Conservation (phyloP, 2,888 invertebrate species). For the Tineola bisselliella region DNA sequence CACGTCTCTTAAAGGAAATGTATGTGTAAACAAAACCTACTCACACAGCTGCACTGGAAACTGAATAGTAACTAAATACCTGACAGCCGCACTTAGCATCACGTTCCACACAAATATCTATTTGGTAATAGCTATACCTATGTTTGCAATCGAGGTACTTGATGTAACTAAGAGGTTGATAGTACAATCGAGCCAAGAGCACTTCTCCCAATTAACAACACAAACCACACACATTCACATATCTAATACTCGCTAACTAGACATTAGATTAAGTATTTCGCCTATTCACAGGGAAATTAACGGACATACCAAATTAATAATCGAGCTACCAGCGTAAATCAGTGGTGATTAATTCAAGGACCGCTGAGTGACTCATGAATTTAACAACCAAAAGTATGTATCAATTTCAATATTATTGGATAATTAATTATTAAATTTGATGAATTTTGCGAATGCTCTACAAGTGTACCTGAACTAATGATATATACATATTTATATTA, state of each 20-base stretch:
- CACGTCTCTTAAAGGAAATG: slow-evolving; percentile 39
- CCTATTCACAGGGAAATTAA: slow-evolving; percentile 63
- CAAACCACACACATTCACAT: slow-evolving; percentile 28
- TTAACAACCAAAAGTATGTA: slow-evolving; percentile 61
- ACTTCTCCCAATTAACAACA: slow-evolving; percentile 31
- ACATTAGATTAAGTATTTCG: slow-evolving; percentile 52
- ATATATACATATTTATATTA: too few species aligned
- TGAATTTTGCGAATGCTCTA: neutral
- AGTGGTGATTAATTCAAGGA: slow-evolving; percentile 49
- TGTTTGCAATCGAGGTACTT: slow-evolving; percentile 13
- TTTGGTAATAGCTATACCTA: neutral
- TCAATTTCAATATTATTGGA: neutral
- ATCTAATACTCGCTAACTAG: slow-evolving; percentile 37
- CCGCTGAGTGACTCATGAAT: slow-evolving; percentile 60
- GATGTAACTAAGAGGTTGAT: slow-evolving; percentile 48
- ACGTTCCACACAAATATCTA: neutral
- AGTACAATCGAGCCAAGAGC: slow-evolving; percentile 36
- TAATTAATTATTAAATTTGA: neutral
- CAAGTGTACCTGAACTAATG: neutral
- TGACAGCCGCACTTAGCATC: slow-evolving; percentile 12
- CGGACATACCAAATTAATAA: slow-evolving; percentile 60
- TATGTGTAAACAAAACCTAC: slow-evolving; percentile 25
- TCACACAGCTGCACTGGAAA: slow-evolving; percentile 19
- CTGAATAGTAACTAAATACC: slow-evolving; percentile 17
- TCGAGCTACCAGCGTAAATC: slow-evolving; percentile 47